A percentile compares a stretch with the other conserved stretches of the same genome.
These are phyloP conservation scores for Galeruca laticollis DNA, from an alignment of 2,888 invertebrate genomes.

Conservation along the genomic window DNA sequence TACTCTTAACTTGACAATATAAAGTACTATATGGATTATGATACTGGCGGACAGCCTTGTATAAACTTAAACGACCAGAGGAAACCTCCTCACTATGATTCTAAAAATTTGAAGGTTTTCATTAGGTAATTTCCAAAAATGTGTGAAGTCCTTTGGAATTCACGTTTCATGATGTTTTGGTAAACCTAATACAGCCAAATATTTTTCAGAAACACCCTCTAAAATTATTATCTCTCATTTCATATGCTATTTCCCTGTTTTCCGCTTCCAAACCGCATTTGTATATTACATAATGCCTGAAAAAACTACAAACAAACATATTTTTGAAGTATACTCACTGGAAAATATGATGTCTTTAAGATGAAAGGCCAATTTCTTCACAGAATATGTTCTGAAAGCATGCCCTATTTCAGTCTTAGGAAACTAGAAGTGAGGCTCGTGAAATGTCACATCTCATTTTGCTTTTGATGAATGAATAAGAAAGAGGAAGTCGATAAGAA, in stretches of 20 bases:
- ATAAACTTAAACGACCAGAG: no score
- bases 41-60: no score
- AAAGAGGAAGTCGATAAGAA: no score
- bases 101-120: no score
- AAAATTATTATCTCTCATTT: background rate
- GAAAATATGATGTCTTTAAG: background rate
- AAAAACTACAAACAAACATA: background rate
- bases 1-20: no score
- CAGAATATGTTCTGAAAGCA: background rate
- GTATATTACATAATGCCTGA: background rate
- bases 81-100: no score
- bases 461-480: background rate
- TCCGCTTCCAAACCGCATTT: background rate
- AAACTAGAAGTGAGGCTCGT: background rate
- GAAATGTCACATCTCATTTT: background rate
- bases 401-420: background rate
- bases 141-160: no score
- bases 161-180: no score
- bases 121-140: no score
- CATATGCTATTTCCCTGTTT: background rate
- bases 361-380: background rate
- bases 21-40: no score
- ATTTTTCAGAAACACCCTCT: background rate
- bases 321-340: background rate
- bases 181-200: no score